These are phyloP conservation scores for Parelbella ahira DNA, from an alignment of 2,888 invertebrate genomes.

Conservation along the genomic window DNA sequence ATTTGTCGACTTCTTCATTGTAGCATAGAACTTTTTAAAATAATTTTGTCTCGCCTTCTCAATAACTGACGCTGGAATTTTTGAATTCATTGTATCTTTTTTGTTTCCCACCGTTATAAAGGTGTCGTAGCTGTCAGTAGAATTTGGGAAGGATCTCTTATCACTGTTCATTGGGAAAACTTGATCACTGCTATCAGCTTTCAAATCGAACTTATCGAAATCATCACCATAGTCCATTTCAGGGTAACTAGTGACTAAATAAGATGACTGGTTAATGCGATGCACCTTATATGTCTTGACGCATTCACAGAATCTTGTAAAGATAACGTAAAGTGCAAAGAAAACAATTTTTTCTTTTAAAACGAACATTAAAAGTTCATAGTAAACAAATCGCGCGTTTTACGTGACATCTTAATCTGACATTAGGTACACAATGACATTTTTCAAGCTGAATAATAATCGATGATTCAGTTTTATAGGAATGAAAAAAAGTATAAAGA, in stretches of 20 bases:
- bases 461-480: too few relatives aligned
- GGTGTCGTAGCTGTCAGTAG: constrained; percentile 10
- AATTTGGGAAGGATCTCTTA: constrained; percentile 26
- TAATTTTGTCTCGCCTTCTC: constrained; percentile 57
- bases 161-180: constrained; percentile 31
- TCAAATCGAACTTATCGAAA: constrained; percentile 18
- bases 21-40: constrained; percentile 47
- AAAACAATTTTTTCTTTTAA: constrained; percentile 37
- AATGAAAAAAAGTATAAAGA: too few relatives aligned
- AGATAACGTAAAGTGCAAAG: constrained; percentile 43
- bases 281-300: constrained; percentile 61
- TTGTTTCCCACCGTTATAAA: constrained; percentile 39
- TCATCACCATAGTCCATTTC: constrained; percentile 39
- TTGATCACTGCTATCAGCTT: constrained; percentile 24
- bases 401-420: too few relatives aligned
- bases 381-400: background rate
- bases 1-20: constrained; percentile 36
- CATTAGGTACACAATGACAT: too few relatives aligned
- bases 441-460: too few relatives aligned
- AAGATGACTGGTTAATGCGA: constrained; percentile 56
- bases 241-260: constrained; percentile 54
- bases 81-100: constrained; percentile 35
- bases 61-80: constrained; percentile 44
- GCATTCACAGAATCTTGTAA: constrained; percentile 41
- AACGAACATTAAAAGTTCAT: constrained; percentile 31